phyloP scores from a whole-genome alignment of 2,797 vertebrate species.

The Rhinoraja longicauda region DNA sequence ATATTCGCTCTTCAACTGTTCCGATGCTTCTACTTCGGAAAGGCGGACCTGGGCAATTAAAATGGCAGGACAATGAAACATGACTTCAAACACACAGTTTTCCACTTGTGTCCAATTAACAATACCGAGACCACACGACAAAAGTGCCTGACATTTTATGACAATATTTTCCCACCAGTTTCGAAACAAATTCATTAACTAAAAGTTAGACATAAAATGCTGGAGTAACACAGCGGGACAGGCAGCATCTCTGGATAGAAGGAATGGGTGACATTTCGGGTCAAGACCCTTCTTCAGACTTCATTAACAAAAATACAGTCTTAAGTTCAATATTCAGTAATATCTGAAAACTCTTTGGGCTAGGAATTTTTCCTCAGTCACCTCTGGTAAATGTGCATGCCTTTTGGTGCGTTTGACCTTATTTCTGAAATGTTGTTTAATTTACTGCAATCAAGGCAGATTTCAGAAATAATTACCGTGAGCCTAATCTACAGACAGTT shows the following conservation, averaged over 20 bases:
- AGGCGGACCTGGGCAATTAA: slow-evolving; percentile 60
- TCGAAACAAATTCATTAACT: slow-evolving; percentile 16
- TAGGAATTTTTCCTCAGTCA: too few species aligned
- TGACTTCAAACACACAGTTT: not conserved
- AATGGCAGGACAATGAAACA: slow-evolving; percentile 37
- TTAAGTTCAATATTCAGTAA: not conserved
- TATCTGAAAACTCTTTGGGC: not conserved
- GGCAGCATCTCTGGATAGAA: too few species aligned
- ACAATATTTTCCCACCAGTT: not conserved
- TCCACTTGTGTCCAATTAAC: not conserved
- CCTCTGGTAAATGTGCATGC: too few species aligned
- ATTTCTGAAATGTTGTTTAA: too few species aligned
- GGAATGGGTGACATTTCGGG: too few species aligned
- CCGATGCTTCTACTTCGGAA: slow-evolving; percentile 51
- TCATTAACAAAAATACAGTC: not conserved
- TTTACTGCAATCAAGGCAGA: too few species aligned
- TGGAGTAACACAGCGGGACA: too few species aligned
- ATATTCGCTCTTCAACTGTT: slow-evolving; percentile 49
- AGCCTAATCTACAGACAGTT: too few species aligned
- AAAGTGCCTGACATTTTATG: slow-evolving; percentile 25
- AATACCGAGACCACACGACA: slow-evolving; percentile 39
- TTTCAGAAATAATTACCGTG: too few species aligned
- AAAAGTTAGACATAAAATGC: not conserved
- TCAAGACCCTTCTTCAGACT: too few species aligned
- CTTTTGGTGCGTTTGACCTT: too few species aligned